Evolutionary conservation across 53 echinoderm and acorn worm species (phyloP), one percentile per base, ranked within the genome.

Genomic region (Holothuria scabra): DNA sequence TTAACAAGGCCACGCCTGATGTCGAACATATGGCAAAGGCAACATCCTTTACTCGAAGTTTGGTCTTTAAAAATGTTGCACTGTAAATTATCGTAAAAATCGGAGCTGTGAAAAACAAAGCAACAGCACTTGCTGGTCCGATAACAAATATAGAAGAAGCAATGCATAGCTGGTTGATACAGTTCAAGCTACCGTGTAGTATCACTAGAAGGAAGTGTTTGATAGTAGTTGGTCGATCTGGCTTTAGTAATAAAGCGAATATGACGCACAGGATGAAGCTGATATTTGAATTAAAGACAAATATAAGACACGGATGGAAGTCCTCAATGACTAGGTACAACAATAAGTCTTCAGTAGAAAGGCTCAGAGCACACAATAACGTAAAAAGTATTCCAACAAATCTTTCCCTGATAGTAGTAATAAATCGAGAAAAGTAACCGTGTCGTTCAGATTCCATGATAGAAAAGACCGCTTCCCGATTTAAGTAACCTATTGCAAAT

Each of bases 111-210:
- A 78, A 78, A 26, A 78, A 78, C 58, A 78, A 7, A 16, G 78
- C 78, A n/a, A 56, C 55, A 32, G 78, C 78, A 49, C 30, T 78
- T 24, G 59, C 78, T 20, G 78, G 78, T 13, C 78, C 78, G 14
- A 78, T 78, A 31, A 21, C 56, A 19, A 78, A 78, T 28, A 56
- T 56, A 31, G 78, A 23, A 19, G 56, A 2, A 28, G 56, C 19
- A 19, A 56, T 56, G 4, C 20, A 14, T 9, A 78, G 14, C n/a
- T 78, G 78, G 5, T 19, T 5, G 14, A 26, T 7, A 20, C 11
- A 25, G 18, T 30, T 28, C 21, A 24, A 78, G 3, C 14, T 32
- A 13, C 78, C 59, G 25, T 78, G 56, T 8, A 58, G 31, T 3
- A 59, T 20, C 23, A 58, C 9, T 32, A 78, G 20, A 7, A 30